phyloP scores from a whole-genome alignment of 1,140 invertebrate genomes.

The Drosophila murphyi region DNA sequence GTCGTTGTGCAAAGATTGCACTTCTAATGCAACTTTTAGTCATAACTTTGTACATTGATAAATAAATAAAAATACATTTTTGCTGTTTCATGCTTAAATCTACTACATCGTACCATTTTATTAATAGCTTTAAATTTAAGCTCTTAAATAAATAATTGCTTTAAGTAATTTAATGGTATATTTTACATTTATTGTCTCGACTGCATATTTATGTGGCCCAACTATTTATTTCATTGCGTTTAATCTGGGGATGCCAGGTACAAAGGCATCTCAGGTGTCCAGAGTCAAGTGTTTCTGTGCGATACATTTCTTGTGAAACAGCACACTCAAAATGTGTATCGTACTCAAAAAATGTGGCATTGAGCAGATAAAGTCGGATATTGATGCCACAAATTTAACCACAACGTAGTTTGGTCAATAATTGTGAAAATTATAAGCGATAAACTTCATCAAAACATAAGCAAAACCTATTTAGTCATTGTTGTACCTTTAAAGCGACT shows the following conservation, averaged over 20 bases:
- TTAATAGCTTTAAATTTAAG: not conserved
- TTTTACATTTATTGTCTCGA: too few relatives aligned
- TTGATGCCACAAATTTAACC: too few relatives aligned
- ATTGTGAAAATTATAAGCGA: too few relatives aligned
- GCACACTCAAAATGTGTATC: not conserved
- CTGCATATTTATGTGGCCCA: not conserved
- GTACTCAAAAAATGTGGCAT: not conserved
- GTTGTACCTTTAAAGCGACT: too few relatives aligned
- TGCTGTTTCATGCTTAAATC: not conserved
- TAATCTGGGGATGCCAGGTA: not conserved
- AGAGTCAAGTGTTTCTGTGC: not conserved
- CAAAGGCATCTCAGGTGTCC: not conserved
- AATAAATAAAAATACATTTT: slow-evolving; percentile 15
- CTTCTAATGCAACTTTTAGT: slow-evolving; percentile 21
- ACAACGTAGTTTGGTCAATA: too few relatives aligned
- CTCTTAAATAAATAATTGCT: not conserved
- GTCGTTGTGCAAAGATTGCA: slow-evolving; percentile 17
- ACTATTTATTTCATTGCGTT: not conserved
- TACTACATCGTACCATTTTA: not conserved
- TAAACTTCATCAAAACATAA: too few relatives aligned
- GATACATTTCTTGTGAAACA: not conserved
- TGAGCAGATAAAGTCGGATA: not conserved
- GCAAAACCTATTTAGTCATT: too few relatives aligned
- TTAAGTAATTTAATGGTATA: not conserved
- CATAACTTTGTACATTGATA: slow-evolving; percentile 29